Conservation (phyloP, 2,888 invertebrate species). For the Gymnosoma rotundatum region DNA sequence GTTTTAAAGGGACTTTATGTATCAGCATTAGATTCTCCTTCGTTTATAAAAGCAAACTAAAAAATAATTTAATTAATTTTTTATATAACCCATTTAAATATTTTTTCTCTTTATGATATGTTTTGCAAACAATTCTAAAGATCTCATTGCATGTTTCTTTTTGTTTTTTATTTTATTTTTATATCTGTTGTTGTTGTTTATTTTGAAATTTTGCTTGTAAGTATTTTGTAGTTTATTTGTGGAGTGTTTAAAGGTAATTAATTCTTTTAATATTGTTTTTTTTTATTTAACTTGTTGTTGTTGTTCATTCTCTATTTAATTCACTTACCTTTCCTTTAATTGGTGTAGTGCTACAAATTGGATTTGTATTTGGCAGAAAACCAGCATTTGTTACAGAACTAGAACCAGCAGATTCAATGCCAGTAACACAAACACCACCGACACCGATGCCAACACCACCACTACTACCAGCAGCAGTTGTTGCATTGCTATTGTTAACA, state of each 20-base stretch:
- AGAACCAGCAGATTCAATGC: slow-evolving; percentile 61
- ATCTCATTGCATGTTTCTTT: slow-evolving; percentile 20
- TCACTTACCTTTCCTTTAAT: slow-evolving; percentile 71
- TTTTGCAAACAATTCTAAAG: slow-evolving; percentile 24
- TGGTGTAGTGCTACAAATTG: slow-evolving; percentile 68
- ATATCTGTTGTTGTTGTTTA: neutral
- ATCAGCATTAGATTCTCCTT: too few relatives aligned
- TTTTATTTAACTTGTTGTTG: slow-evolving; percentile 36
- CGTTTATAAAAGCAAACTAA: neutral
- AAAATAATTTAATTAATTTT: slow-evolving; percentile 32
- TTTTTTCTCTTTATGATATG: slow-evolving; percentile 2
- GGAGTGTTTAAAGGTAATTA: slow-evolving; percentile 60
- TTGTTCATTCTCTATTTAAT: slow-evolving; percentile 64
- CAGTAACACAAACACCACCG: slow-evolving; percentile 50
- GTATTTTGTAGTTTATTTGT: slow-evolving; percentile 39
- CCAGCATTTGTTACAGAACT: slow-evolving; percentile 62
- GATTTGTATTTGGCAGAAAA: slow-evolving; percentile 70
- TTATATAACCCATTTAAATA: slow-evolving; percentile 9
- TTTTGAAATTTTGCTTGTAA: slow-evolving; percentile 13
- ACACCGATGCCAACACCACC: slow-evolving; percentile 20
- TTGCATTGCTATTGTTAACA: slow-evolving; percentile 56
- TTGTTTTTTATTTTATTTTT: too few relatives aligned
- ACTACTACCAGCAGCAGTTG: neutral
- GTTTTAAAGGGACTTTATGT: too few relatives aligned
- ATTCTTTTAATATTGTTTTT: slow-evolving; percentile 33